Evolutionary conservation across 2,797 vertebrate genomes (phyloP).

Genomic region (Toxotes lorentzi): DNA sequence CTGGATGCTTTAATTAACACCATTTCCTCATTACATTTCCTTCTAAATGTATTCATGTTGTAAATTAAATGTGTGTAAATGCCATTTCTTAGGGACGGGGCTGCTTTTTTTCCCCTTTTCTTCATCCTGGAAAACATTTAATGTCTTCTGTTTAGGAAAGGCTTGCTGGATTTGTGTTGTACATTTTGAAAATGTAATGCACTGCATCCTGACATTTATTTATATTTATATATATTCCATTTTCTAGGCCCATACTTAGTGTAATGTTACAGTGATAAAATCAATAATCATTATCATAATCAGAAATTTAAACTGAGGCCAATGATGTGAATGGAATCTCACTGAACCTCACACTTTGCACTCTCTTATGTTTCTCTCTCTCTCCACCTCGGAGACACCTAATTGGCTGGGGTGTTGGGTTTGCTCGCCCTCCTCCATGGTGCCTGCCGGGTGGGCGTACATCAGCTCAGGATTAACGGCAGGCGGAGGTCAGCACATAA

Average conservation of each 20-base stretch:
- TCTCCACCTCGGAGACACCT: slow-evolving; percentile 39
- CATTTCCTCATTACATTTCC: no score
- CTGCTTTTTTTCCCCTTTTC: no score
- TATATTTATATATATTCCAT: not conserved
- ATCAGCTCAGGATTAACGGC: slow-evolving; percentile 64
- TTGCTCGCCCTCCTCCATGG: slow-evolving; percentile 40
- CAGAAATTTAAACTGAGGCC: not conserved
- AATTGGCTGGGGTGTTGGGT: slow-evolving; percentile 59
- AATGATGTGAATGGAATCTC: not conserved
- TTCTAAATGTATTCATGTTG: no score
- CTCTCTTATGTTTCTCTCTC: not conserved
- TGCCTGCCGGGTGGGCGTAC: slow-evolving; percentile 55
- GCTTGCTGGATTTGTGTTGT: not conserved
- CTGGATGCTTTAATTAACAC: no score
- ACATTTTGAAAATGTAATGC: not conserved
- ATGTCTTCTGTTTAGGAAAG: no score
- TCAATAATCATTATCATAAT: not conserved
- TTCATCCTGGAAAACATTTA: no score
- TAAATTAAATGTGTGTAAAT: no score
- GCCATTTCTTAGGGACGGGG: no score
- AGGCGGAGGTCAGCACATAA: slow-evolving; percentile 72
- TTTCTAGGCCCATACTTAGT: not conserved
- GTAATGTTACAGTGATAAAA: not conserved
- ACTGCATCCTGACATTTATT: not conserved
- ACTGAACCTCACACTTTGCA: not conserved